Percentiles rank a stretch among this genome's conserved stretches.
phyloP scores from a whole-genome alignment of 2,888 invertebrate genomes.

The Stenodera caucasica region DNA sequence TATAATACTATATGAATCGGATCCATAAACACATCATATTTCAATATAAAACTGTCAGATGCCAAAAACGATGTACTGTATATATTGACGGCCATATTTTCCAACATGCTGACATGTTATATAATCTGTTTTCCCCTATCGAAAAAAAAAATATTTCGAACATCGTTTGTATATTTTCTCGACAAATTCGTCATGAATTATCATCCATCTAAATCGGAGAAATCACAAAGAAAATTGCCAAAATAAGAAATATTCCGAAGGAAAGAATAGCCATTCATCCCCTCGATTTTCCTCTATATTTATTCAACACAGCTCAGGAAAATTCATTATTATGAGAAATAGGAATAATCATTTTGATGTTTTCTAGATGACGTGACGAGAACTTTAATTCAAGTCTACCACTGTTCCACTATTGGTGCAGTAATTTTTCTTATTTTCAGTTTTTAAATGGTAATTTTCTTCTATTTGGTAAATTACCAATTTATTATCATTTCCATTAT shows the following conservation, averaged over 20 bases:
- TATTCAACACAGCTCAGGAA: not conserved
- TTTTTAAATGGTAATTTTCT: too few relatives aligned
- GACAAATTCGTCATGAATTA: not conserved
- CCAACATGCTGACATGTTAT: conserved; percentile 16
- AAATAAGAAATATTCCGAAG: not conserved
- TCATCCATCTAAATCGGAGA: not conserved
- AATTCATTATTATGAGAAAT: not conserved
- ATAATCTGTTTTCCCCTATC: conserved; percentile 14
- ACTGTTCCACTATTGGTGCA: too few relatives aligned
- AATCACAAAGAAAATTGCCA: not conserved
- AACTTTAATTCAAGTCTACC: not conserved
- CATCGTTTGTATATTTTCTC: not conserved
- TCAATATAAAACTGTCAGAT: conserved; percentile 25
- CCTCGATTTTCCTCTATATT: not conserved
- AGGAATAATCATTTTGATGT: not conserved
- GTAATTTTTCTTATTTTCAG: too few relatives aligned
- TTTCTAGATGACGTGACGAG: not conserved
- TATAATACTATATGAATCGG: not conserved
- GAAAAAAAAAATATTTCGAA: not conserved
- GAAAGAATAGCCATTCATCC: not conserved
- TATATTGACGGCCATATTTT: conserved; percentile 20
- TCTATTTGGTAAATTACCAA: too few relatives aligned
- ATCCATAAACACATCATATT: conserved; percentile 18
- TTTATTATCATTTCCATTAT: too few relatives aligned
- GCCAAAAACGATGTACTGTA: conserved; percentile 12